phyloP scores from a whole-genome alignment of 1,140 invertebrate species.

The Bombus superbus region DNA sequence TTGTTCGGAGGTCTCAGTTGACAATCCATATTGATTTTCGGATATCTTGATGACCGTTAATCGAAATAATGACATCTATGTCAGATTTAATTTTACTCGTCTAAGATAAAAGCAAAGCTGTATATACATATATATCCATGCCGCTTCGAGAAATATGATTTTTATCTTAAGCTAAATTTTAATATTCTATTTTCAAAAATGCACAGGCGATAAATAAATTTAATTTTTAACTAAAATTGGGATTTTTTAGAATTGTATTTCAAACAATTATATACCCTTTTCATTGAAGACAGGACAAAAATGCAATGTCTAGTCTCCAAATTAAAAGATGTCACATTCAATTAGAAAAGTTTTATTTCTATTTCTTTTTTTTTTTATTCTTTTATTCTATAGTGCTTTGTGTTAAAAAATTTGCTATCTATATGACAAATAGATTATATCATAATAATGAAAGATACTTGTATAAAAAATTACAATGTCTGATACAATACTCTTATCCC shows the following conservation, averaged over 20 bases:
- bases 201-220: constrained; percentile 49
- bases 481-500: neutral
- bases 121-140: constrained; percentile 45
- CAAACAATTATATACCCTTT: neutral
- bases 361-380: neutral
- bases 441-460: neutral
- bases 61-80: constrained; percentile 27
- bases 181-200: constrained; percentile 56
- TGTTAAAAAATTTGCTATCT: neutral
- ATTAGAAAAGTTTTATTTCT: neutral
- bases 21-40: constrained; percentile 57
- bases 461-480: neutral
- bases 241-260: neutral
- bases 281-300: neutral
- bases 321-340: neutral
- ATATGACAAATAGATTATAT: neutral
- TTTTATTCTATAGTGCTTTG: neutral
- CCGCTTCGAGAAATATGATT: constrained; percentile 42
- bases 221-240: constrained; percentile 40
- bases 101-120: constrained; percentile 40
- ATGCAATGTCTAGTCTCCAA: neutral
- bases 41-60: constrained; percentile 32
- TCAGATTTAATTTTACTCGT: constrained; percentile 33
- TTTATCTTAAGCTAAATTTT: constrained; percentile 49
- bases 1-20: constrained; percentile 39